Evolutionary conservation across 1,140 invertebrate genomes (phyloP), one percentile per base, ranked within the genome.

Genomic region (Anastrepha obliqua): DNA sequence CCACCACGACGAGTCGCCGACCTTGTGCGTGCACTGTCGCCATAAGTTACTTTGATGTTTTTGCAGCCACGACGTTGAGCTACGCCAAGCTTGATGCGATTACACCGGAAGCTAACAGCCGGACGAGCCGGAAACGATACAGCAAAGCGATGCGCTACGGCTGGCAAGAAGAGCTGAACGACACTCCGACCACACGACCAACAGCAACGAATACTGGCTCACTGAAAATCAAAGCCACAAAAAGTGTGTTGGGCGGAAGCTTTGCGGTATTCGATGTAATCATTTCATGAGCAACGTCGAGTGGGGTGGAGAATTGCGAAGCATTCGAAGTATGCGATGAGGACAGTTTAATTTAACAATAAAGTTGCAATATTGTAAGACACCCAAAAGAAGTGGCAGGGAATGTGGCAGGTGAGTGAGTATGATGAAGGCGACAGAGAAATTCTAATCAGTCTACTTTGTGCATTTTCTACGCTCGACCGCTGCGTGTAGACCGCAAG

Each of bases 91-190:
- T 55, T 8, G 47, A 42, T 81, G 74, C 74, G 74, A 81, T 81
- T 81, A 81, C 47, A 81, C 74, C 74, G 74, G 74, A 81, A 55
- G 17, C 47, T 81, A 81, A 81, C 17, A 81, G 74, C 74, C 74
- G 74, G 74, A 81, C 74, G 74, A 81, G 13, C 74, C 74, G 74
- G 74, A 81, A 81, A 81, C 74, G 74, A 81, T 81, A 55, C 74
- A 81, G 74, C 74, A 55, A 81, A 58, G 4, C 74, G 74, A 55
- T 81, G 74, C 29, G 29, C 74, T 29, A 55, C 17, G 51, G 17
- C 20, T 20, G 44, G n/a, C 17, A 42, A 7, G 55, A n/a, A 81
- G 55, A 29, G 17, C 74, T 55, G n/a, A 44, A 81, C 47, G 74
- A 81, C 17, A 55, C 5, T 81, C 74, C 74, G 47, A 81, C 74